Base-by-base conservation (phyloP, 2,797 vertebrate species). In the Arremon brunneinucha region DNA sequence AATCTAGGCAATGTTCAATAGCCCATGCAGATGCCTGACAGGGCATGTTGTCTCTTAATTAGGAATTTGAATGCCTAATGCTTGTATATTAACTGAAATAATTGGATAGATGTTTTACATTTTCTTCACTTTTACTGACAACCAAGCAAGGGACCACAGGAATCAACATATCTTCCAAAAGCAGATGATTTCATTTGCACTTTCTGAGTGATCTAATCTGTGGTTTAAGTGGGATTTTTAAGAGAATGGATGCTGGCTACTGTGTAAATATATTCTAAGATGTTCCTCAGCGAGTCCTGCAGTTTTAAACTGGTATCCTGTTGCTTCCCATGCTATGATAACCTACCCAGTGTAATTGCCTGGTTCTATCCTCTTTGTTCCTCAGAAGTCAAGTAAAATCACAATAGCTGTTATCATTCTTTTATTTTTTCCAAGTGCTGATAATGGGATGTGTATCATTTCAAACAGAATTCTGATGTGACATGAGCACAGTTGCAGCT, bases 41-140 rank as follows among this genome's bases (percentile, higher is more conserved):
- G 98, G 92, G 97, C 98, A 98, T 98, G 98, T 98, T 98, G 98
- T 98, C 98, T 98, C 98, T 98, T 99, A 99, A 99, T 99, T 99
- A 99, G 98, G 98, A 98, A 98, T 98, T 94, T 98, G 98, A 99
- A 98, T 98, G 97, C 97, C 97, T 98, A 98, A 98, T 98, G 97
- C 97, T 97, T 95, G 95, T 98, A 98, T 98, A 98, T 98, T 98
- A 98, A 98, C 97, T 97, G 97, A 98, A 98, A 98, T 99, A 98
- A 99, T 99, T 98, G 98, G 98, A 98, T 97, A 97, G 98, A 98
- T 98, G 98, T 98, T 98, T 98, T 97, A 98, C 97, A 97, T 97
- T 98, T 97, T 95, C 95, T 97, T 97, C 96, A 96, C 94, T 96
- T 97, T 97, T 97, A 94, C 97, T 97, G 97, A 98, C 97, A 97